These are phyloP conservation scores for Isurus oxyrinchus DNA, from an alignment of 2,113 vertebrate genomes.

Conservation along the genomic window DNA sequence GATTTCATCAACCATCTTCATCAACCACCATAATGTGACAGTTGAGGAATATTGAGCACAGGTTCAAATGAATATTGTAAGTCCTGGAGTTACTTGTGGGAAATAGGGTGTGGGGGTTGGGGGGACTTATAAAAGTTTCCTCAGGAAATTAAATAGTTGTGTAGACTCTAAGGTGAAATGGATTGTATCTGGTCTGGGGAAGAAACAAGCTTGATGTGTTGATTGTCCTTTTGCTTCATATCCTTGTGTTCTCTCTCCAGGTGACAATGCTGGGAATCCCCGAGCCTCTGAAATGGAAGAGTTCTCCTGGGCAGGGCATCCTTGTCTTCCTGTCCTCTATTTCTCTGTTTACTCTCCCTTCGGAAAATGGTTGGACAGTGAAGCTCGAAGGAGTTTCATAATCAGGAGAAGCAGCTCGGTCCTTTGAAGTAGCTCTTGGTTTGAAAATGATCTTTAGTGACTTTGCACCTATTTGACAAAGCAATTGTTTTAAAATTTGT, in stretches of 20 bases:
- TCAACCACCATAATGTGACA: neutral
- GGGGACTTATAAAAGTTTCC: neutral
- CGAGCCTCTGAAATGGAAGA: constrained; percentile 62
- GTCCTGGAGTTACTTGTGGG: neutral
- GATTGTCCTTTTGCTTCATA: neutral
- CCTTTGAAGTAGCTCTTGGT: neutral
- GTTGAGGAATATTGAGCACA: neutral
- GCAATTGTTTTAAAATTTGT: too few species aligned
- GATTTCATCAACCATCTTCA: too few species aligned
- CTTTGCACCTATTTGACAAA: neutral
- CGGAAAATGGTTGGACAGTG: constrained; percentile 64
- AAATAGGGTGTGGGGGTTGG: too few species aligned
- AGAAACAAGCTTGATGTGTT: neutral
- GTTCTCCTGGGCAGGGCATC: constrained; percentile 50
- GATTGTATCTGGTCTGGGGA: neutral
- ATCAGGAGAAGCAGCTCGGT: neutral
- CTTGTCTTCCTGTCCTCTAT: constrained; percentile 60
- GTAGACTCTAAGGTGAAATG: neutral
- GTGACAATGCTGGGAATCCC: constrained; percentile 67
- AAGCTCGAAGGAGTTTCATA: constrained; percentile 60
- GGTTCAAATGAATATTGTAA: neutral
- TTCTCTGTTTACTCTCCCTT: constrained; percentile 42
- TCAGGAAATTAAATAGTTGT: neutral
- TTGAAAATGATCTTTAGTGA: neutral
- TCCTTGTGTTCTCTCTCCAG: constrained; percentile 49